These are phyloP conservation scores for Cepaea hortensis DNA, from an alignment of 2,888 invertebrate species.

Conservation along the genomic window DNA sequence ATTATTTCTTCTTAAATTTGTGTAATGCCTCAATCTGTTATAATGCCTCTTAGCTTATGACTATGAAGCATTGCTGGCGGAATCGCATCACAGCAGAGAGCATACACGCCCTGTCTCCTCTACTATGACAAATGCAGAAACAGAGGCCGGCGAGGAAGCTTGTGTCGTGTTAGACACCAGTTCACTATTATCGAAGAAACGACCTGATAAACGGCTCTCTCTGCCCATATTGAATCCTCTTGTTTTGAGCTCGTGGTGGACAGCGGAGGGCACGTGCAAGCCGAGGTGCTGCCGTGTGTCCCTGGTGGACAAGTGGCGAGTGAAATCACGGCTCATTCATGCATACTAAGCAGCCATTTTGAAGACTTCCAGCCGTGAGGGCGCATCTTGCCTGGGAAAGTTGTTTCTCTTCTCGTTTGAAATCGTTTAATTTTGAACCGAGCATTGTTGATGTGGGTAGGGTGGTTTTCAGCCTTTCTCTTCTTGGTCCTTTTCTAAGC, in stretches of 20 bases:
- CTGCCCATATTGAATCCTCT: background rate
- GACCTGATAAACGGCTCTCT: background rate
- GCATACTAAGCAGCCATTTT: background rate
- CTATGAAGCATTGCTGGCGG: no score
- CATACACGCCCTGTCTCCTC: no score
- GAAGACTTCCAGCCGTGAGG: background rate
- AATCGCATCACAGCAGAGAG: background rate
- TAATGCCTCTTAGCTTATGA: no score
- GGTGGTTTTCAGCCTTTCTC: no score
- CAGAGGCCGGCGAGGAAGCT: background rate
- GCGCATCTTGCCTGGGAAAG: background rate
- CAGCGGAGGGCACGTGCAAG: background rate
- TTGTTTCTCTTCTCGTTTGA: background rate
- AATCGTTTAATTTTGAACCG: background rate
- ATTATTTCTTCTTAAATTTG: no score
- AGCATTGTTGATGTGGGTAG: no score
- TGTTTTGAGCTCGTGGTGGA: background rate
- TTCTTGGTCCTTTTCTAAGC: no score
- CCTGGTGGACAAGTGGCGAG: background rate
- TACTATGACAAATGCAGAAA: background rate
- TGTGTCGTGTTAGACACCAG: background rate
- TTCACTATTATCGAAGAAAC: background rate
- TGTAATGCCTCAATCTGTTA: no score
- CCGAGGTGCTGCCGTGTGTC: background rate
- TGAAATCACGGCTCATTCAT: constrained; percentile 1